Evolutionary conservation across 2,888 invertebrate genomes (phyloP), one percentile per base, ranked within the genome.

Genomic region (Hirtodrosophila confusa): DNA sequence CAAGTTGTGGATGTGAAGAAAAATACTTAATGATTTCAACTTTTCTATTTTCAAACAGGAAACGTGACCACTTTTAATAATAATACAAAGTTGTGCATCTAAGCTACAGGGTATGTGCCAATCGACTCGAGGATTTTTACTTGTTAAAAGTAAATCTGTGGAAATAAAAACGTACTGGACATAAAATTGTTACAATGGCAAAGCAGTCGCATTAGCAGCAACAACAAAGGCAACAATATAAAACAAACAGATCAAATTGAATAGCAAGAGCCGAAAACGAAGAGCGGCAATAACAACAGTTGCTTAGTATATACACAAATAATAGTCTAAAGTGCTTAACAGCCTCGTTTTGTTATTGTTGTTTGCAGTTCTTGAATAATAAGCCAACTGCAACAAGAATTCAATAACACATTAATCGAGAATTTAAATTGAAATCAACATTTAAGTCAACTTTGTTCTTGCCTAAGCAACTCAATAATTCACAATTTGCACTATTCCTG

Each of bases 181-280:
- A 85, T 80, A 73, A 85, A 85, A 85, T 82, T 75, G 70, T 71
- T 73, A 78, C 82, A 72, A 85, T 78, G 75, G 71, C 78, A 61
- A 58, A 48, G 37, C 68, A 45, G 64, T 29, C 69, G 68, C 60
- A 80, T 62, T 64, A 75, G 58, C 72, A 50, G 41, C 56, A 55
- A 62, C 58, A 67, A 57, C 57, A 45, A 40, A 11, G 37, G 48
- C 39, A 57, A 57, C 68, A 41, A 23, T 36, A 39, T 50, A 24
- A 57, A 58, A 55, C 69, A 64, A 70, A 64, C 54, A 57, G 54
- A 45, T 73, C 51, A 56, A 53, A 69, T 60, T 74, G 51, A 63
- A 68, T 56, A 56, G 45, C 48, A 24, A 36, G 51, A 65, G 58
- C 36, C 36, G 17, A 54, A 41, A 61, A 45, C 37, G 45, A 62